Evolutionary conservation across 1,140 invertebrate species (phyloP).

Genomic region (Papilio aristodemus): DNA sequence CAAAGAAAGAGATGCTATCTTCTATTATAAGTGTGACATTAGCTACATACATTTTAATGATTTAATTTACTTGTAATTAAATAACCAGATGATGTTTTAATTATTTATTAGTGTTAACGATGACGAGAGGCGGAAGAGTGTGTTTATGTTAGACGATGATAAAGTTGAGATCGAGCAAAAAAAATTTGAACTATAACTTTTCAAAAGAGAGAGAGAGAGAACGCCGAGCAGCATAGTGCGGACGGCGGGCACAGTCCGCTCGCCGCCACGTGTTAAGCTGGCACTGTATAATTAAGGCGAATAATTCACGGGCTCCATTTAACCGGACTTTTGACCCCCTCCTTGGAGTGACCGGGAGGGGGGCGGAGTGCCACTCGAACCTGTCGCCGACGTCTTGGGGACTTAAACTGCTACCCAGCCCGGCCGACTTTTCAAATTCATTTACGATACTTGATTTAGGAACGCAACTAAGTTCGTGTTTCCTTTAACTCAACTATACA

Average conservation of each 20-base stretch:
- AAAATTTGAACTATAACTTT: too few species aligned
- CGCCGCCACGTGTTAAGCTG: constrained; percentile 64
- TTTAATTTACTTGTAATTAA: too few species aligned
- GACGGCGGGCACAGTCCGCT: constrained; percentile 42
- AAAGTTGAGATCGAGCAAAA: too few species aligned
- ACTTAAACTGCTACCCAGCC: constrained; percentile 11
- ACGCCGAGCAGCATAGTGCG: constrained; percentile 39
- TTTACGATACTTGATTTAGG: constrained; percentile 21
- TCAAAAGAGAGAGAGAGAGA: too few species aligned
- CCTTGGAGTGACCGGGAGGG: constrained; percentile 34
- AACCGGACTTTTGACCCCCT: constrained; percentile 39
- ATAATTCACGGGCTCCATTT: constrained; percentile 45
- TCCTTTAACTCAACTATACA: not conserved
- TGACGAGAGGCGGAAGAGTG: too few species aligned
- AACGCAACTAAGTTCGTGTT: not conserved
- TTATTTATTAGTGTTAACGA: too few species aligned
- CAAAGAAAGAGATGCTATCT: too few species aligned
- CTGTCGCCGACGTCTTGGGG: constrained; percentile 55
- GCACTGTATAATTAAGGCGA: constrained; percentile 63
- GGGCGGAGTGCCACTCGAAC: constrained; percentile 44
- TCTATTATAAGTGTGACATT: too few species aligned
- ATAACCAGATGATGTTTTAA: too few species aligned
- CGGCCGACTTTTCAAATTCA: constrained; percentile 40
- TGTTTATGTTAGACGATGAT: too few species aligned
- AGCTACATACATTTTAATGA: too few species aligned